Evolutionary conservation across 2,113 vertebrate genomes (phyloP), one percentile per base, ranked within the genome.

Genomic region (Rana temporaria): DNA sequence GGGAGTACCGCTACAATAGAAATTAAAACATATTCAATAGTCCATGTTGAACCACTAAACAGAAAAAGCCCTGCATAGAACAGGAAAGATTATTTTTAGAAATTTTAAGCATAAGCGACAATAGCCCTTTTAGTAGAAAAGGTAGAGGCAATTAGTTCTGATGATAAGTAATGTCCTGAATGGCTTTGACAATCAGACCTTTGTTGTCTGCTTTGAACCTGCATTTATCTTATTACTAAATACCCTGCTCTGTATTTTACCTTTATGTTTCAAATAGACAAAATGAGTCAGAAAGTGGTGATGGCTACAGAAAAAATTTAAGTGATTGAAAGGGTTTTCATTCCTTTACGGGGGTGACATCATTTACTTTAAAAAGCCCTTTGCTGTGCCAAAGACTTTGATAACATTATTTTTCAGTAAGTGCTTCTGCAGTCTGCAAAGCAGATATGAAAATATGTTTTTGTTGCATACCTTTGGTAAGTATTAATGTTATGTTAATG

Each of bases 271-370:
- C 15, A 55, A 71, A 55, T 71, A 55, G 22, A 17, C 42, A 71
- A 71, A 71, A 71, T 71, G 48, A 71, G 69, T 71, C 69, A 71
- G 69, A 71, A 71, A 22, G 19, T 17, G 22, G 48, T 71, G 52
- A 71, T 9, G 48, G 22, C 48, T 26, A 15, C 7, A 0, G 48
- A 71, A 20, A 15, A 18, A 55, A 55, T 71, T 26, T 8, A 55
- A 71, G 4, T 26, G 69, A 55, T 55, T 53, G 48, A 55, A 26
- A 55, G 22, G 55, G 69, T 26, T 26, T 57, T 56, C 17, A 3
- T 57, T 57, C 57, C 30, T 72, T 72, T 72, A 57, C 70, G 52
- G 56, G 26, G 32, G 14, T 72, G 70, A 72, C 70, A 72, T 30
- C 32, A 72, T 72, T 52, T 26, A 18, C 48, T 72, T 55, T 56